Conservation (phyloP, 2,888 invertebrate genomes). For the Salpingus planirostris region DNA sequence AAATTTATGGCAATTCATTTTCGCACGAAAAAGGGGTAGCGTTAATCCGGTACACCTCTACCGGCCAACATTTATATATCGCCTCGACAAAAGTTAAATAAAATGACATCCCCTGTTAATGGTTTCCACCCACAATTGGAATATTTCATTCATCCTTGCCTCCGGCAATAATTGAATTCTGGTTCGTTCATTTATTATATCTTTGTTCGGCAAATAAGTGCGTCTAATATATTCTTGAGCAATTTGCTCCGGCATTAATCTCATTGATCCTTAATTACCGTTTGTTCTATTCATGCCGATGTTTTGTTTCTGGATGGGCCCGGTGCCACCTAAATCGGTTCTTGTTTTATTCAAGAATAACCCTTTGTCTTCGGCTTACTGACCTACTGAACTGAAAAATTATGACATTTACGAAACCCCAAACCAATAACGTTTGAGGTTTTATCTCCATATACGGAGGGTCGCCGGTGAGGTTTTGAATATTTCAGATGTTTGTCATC, state of each 20-base stretch:
- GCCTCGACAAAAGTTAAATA: no score
- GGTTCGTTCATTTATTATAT: conserved; percentile 17
- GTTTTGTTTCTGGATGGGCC: conserved; percentile 14
- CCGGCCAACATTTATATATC: no score
- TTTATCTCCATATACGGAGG: no score
- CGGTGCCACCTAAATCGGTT: conserved; percentile 6
- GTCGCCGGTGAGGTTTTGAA: no score
- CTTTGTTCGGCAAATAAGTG: conserved; percentile 19
- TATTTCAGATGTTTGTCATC: conserved; percentile 13
- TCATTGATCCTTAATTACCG: conserved; percentile 23
- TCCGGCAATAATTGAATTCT: conserved; percentile 13
- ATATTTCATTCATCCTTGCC: conserved; percentile 13
- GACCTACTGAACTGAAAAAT: conserved; percentile 11
- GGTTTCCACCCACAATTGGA: conserved; percentile 10
- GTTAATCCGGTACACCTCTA: no score
- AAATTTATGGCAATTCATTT: no score
- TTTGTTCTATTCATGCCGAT: conserved; percentile 21
- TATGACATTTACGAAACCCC: conserved; percentile 12
- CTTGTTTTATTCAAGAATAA: conserved; percentile 7
- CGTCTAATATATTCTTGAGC: conserved; percentile 20
- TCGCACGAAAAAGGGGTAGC: no score
- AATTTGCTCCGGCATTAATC: conserved; percentile 17
- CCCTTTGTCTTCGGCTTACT: conserved; percentile 8
- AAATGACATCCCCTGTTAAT: conserved; percentile 12
- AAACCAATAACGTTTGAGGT: no score